Evolutionary conservation across 1,140 invertebrate genomes (phyloP).

Genomic region (Sinonovacula constricta): DNA sequence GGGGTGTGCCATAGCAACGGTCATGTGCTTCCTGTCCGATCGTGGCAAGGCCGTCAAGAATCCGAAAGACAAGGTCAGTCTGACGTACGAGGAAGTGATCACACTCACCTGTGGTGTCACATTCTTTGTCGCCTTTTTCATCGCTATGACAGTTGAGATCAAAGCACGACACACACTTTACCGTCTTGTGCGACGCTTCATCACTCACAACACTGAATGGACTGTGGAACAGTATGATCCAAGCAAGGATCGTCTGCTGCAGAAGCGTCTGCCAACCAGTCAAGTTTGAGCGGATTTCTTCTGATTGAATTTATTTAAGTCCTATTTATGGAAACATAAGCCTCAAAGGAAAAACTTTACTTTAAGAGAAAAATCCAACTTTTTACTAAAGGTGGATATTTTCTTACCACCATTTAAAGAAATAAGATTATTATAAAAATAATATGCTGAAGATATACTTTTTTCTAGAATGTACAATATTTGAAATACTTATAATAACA

Average conservation of each 20-base stretch:
- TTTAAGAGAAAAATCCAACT: no score
- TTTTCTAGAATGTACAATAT: no score
- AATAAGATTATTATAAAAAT: no score
- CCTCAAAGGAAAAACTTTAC: no score
- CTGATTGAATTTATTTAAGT: no score
- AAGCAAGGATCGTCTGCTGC: constrained; percentile 62
- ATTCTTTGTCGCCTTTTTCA: constrained; percentile 82
- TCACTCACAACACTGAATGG: constrained; percentile 81
- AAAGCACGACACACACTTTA: constrained; percentile 81
- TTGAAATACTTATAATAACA: no score
- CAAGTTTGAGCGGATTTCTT: no score
- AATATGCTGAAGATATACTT: no score
- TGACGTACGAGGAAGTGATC: constrained; percentile 80
- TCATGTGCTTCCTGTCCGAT: constrained; percentile 81
- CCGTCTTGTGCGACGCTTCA: constrained; percentile 79
- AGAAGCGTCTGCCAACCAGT: constrained; percentile 17
- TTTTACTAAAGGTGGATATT: no score
- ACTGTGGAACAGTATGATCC: constrained; percentile 80
- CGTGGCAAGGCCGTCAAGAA: constrained; percentile 73
- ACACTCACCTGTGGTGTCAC: constrained; percentile 81
- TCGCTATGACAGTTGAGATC: constrained; percentile 82
- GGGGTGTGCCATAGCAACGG: constrained; percentile 79
- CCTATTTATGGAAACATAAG: no score
- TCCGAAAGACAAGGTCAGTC: constrained; percentile 76
- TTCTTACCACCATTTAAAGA: no score